A percentile compares a stretch with the other conserved stretches of the same genome.
phyloP scores from a whole-genome alignment of 1,140 invertebrate species.

The Pseudomyrmex flavicornis region DNA sequence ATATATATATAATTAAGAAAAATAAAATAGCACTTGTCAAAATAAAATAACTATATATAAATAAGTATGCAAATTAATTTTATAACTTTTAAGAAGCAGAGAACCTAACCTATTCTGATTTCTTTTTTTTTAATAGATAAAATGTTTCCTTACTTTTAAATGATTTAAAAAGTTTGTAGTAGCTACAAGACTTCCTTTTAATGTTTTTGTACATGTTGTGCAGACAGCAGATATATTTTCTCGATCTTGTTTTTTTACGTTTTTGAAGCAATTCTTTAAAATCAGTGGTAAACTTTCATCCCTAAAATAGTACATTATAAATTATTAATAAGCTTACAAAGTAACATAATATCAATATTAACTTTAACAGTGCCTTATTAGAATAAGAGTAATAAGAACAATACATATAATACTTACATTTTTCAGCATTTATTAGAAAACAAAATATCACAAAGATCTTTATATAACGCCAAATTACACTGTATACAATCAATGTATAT shows the following conservation, averaged over 20 bases:
- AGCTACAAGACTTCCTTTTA: neutral
- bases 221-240: slow-evolving; percentile 11
- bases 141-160: slow-evolving; percentile 1
- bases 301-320: neutral
- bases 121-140: neutral
- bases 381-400: slow-evolving; percentile 7
- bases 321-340: neutral
- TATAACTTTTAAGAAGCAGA: neutral
- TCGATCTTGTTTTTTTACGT: slow-evolving; percentile 7
- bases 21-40: slow-evolving; percentile 3
- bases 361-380: neutral
- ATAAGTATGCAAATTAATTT: neutral
- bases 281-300: neutral
- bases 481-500: too few relatives aligned
- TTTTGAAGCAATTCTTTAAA: neutral
- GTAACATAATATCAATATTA: neutral
- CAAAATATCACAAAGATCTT: too few relatives aligned
- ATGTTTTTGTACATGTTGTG: neutral
- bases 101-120: neutral
- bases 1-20: neutral
- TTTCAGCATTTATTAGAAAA: neutral
- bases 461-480: too few relatives aligned
- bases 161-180: slow-evolving; percentile 1
- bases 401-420: slow-evolving; percentile 8
- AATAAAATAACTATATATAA: neutral